Evolutionary conservation across 1,140 invertebrate species (phyloP), one percentile per base, ranked within the genome.

Genomic region (Tyrophagus putrescentiae): DNA sequence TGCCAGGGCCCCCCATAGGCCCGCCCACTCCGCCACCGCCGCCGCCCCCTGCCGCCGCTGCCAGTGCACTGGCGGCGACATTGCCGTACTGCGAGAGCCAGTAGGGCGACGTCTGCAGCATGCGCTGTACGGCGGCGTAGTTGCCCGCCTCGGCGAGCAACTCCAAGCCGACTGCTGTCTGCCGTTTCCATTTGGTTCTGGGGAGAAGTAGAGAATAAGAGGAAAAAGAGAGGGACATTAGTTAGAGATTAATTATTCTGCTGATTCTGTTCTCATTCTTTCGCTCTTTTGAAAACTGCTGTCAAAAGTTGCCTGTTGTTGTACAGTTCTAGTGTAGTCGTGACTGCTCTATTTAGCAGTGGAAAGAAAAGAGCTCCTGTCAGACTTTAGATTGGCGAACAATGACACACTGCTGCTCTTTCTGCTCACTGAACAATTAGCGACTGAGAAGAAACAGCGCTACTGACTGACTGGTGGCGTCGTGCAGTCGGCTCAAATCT

Each of bases 171-270:
- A 98, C 93, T 0, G 93, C 91, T 2, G 93, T 95, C 74, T 99
- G 95, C 5, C 95, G 80, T 73, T 99, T 99, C 94, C 94, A 98
- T 77, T 99, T 99, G 67, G 95, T 99, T 42, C 65, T 67, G 29
- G 2, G 27, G 57, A 57, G 16, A 42, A 60, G 44, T 62, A 53
- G 21, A 18, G 16, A 27, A 60, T 18, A n/a, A 45, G 18, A 58
- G 21, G 21, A 58, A 53, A 7, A 25, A 25, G 31, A 48, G 23
- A 25, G 45, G 21, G 21, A 13, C 45, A 50, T 21, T 50, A 18
- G 36, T 39, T n/a, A 39, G 36, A 13, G 13, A 39, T 39, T 39
- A 13, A 39, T 50, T 9, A 50, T 50, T 50, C 18, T 6, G 21
- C 21, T 39, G 36, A 13, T 21, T 39, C 21, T 39, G 13, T 39